A percentile compares a stretch with the other conserved stretches of the same genome.
These are phyloP conservation scores for Tokudaia muenninki DNA, from an alignment of 2,797 vertebrate species.

Conservation along the genomic window DNA sequence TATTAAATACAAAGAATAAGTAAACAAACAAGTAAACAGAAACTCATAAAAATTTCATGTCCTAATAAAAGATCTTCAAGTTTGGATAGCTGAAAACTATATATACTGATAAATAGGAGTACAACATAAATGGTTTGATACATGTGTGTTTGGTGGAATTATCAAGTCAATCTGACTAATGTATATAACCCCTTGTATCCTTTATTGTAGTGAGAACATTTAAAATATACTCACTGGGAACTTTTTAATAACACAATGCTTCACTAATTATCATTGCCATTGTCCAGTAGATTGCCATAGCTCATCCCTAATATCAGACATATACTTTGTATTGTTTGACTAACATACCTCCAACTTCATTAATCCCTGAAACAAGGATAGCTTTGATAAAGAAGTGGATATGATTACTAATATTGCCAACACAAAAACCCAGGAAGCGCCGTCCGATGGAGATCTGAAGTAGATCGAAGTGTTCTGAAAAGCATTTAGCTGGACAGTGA, in stretches of 20 bases:
- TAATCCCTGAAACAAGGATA: background rate
- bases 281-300: background rate
- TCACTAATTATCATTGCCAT: background rate
- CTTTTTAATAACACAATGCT: background rate
- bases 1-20: background rate
- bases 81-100: background rate
- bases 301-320: background rate
- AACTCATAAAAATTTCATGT: background rate
- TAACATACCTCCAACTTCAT: background rate
- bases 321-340: background rate
- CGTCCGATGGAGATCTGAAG: background rate
- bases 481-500: background rate
- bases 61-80: background rate
- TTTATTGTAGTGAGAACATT: background rate
- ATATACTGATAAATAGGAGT: background rate
- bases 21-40: background rate
- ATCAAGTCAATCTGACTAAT: background rate
- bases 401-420: background rate
- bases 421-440: background rate
- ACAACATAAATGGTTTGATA: background rate
- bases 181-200: background rate
- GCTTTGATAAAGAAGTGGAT: conserved; percentile 8
- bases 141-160: background rate
- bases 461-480: background rate
- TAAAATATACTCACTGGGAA: background rate